Evolutionary conservation across 2,888 invertebrate genomes (phyloP), one percentile per base, ranked within the genome.

Genomic region (Cacoxenus indagator): DNA sequence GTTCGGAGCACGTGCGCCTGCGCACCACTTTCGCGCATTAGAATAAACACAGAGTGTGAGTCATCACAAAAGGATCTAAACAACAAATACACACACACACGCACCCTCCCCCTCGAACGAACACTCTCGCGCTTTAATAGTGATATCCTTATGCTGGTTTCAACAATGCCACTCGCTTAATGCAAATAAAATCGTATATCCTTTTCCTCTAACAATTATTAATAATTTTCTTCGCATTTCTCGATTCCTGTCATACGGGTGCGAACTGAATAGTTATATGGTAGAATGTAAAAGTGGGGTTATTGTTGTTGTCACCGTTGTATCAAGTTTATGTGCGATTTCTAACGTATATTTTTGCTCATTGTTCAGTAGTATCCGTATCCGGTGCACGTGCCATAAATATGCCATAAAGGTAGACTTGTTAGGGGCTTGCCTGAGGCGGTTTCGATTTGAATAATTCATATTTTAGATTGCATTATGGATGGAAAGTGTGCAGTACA

Each of bases 131-230:
- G 57, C 54, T 27, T 59, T 31, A 61, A 69, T 64, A 19, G 45
- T 72, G 75, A 74, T 76, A 75, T 75, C 71, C 75, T 71, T 69
- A 78, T 75, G 75, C 77, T 70, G 75, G 75, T 76, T n/a, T 72
- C 74, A 79, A 80, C 83, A 83, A 83, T 83, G 76, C 73, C 76
- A 74, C 73, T 74, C 71, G 6, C 51, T 74, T 79, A 80, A 80
- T 80, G 80, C 80, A 80, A 80, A 80, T 80, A 80, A 82, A 80
- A 83, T 79, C 80, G 79, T 73, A 80, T 83, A 79, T 83, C 43
- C 65, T 59, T 73, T 76, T 75, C 72, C 69, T 73, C 75, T 81
- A 77, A 76, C 76, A 68, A 64, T 70, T 76, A 79, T 81, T 82
- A 78, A 79, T 81, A 79, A 75, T 78, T 81, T 82, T 75, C 64